Conservation (phyloP, 2,797 vertebrate genomes). For the Megaceryle alcyon region DNA sequence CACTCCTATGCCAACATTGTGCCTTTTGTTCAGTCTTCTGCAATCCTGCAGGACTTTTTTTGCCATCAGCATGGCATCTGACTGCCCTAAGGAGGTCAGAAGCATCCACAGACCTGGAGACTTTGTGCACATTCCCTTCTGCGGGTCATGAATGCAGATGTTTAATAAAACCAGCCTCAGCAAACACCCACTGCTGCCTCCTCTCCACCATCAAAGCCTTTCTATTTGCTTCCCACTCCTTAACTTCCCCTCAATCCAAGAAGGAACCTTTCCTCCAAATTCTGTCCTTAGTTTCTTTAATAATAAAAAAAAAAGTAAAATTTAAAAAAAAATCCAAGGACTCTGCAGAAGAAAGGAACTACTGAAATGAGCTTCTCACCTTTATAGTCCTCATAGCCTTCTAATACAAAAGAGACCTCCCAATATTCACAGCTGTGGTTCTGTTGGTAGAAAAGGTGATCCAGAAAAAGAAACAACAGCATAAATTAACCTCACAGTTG, state of each 20-base stretch:
- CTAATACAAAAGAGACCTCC: not conserved
- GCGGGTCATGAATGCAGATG: not conserved
- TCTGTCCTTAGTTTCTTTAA: not conserved
- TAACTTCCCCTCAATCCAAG: not conserved
- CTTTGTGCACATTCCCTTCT: not conserved
- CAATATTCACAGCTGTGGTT: not conserved
- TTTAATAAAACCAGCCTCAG: not conserved
- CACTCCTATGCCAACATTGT: not conserved
- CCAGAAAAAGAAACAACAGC: not conserved
- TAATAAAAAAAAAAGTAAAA: not conserved
- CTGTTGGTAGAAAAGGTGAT: not conserved
- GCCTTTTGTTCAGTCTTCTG: not conserved
- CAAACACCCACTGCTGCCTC: not conserved
- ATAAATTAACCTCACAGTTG: not conserved
- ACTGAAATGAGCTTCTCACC: not conserved
- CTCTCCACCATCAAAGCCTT: not conserved
- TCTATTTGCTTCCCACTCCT: not conserved
- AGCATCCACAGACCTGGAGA: not conserved
- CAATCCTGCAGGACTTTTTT: not conserved
- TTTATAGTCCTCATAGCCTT: not conserved
- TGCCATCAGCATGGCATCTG: not conserved
- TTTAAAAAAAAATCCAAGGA: not conserved
- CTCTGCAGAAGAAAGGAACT: not conserved
- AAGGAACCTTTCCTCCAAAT: not conserved
- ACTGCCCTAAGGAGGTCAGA: not conserved